These are phyloP conservation scores for Rhinichthys osculus DNA, from an alignment of 2,797 vertebrate genomes.

Conservation along the genomic window DNA sequence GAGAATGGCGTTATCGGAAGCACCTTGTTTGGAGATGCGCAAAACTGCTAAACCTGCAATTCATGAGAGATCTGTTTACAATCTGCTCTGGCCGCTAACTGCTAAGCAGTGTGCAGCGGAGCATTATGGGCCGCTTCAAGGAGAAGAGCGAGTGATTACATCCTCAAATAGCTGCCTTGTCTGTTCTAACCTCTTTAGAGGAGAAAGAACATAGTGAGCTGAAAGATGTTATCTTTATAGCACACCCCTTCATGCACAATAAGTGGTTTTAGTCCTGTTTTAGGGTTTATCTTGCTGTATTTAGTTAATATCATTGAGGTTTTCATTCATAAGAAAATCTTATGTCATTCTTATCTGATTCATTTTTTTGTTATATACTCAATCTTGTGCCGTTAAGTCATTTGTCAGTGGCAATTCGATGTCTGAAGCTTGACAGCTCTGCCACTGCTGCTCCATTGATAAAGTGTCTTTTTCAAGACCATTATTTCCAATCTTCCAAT, in stretches of 20 bases:
- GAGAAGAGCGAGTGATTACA: slow-evolving; percentile 84
- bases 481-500: slow-evolving; percentile 67
- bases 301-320: slow-evolving; percentile 6
- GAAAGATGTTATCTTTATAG: slow-evolving; percentile 69
- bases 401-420: slow-evolving; percentile 46
- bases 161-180: slow-evolving; percentile 77
- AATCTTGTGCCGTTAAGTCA: slow-evolving; percentile 17
- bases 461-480: slow-evolving; percentile 66
- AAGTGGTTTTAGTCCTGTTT: slow-evolving; percentile 11
- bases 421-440: slow-evolving; percentile 48
- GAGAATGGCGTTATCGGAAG: slow-evolving; percentile 81
- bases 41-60: slow-evolving; percentile 85
- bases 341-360: slow-evolving; percentile 28
- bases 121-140: slow-evolving; percentile 79
- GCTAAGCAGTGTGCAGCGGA: slow-evolving; percentile 81
- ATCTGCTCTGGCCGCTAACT: slow-evolving; percentile 83
- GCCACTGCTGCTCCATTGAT: slow-evolving; percentile 43
- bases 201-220: slow-evolving; percentile 76
- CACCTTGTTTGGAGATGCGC: slow-evolving; percentile 86
- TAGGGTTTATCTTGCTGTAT: slow-evolving; percentile 17
- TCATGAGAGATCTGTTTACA: slow-evolving; percentile 88
- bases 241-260: background rate
- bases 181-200: slow-evolving; percentile 73
- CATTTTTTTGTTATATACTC: slow-evolving; percentile 1
- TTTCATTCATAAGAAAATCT: background rate